Conservation (phyloP, 53 echinoderm and acorn worm genomes). For the Temnopleurus reevesii region DNA sequence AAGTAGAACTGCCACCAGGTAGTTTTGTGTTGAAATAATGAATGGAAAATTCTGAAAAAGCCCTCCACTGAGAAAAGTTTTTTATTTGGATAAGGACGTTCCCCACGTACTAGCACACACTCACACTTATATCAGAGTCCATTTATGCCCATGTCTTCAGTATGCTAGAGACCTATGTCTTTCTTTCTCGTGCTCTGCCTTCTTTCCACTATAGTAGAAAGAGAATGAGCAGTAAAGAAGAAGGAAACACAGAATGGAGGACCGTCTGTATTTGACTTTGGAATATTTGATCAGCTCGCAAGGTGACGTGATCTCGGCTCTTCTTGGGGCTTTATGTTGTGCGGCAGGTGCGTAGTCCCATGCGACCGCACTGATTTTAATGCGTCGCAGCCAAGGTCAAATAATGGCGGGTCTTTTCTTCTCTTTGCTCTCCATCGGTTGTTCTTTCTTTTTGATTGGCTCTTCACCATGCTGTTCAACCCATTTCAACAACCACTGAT, state of each 20-base stretch:
- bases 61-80: slow-evolving; percentile 17
- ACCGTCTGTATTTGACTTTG: slow-evolving; percentile 32
- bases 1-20: slow-evolving; percentile 50
- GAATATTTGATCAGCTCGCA: slow-evolving; percentile 29
- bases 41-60: slow-evolving; percentile 19
- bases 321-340: slow-evolving; percentile 23
- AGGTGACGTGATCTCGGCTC: slow-evolving; percentile 32
- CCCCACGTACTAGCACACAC: slow-evolving; percentile 39
- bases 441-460: slow-evolving; percentile 22
- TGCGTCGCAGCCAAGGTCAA: slow-evolving; percentile 41
- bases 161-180: background rate
- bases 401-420: slow-evolving; percentile 52
- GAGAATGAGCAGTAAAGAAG: slow-evolving; percentile 9
- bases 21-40: background rate
- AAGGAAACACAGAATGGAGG: background rate
- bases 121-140: slow-evolving; percentile 11
- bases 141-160: slow-evolving; percentile 3
- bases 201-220: background rate
- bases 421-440: background rate
- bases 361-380: slow-evolving; percentile 33
- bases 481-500: slow-evolving; percentile 31
- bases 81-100: slow-evolving; percentile 28
- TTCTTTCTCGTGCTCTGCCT: background rate
- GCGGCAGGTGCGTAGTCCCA: slow-evolving; percentile 41
- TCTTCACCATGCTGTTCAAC: slow-evolving; percentile 20